A percentile compares a stretch with the other conserved stretches of the same genome.
These are phyloP conservation scores for Dipus sagitta DNA, from an alignment of 2,797 vertebrate species.

Conservation along the genomic window DNA sequence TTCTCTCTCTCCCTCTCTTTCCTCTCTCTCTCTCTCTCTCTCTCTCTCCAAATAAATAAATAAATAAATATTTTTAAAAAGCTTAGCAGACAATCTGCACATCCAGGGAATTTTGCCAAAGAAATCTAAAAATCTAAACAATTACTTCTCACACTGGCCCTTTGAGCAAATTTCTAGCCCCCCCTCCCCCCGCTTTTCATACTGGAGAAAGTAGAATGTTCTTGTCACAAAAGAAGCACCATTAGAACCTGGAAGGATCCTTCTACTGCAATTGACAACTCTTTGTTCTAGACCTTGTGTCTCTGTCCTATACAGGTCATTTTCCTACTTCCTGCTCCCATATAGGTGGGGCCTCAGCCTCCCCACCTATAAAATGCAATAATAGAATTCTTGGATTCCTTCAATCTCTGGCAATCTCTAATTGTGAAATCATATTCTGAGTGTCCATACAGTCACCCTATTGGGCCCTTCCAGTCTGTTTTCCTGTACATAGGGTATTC, in stretches of 20 bases:
- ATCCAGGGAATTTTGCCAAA: conserved; percentile 65
- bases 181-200: conserved; percentile 23
- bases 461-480: conserved; percentile 3
- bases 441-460: background rate
- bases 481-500: conserved; percentile 24
- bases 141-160: conserved; percentile 38
- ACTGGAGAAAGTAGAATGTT: conserved; percentile 65
- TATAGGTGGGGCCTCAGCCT: conserved; percentile 42
- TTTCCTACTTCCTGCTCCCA: background rate
- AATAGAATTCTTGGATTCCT: background rate
- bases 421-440: conserved; percentile 48
- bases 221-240: conserved; percentile 30
- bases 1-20: no score
- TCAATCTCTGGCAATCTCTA: background rate
- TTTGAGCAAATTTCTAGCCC: conserved; percentile 48
- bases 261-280: conserved; percentile 38
- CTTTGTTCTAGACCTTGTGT: conserved; percentile 23
- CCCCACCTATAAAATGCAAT: conserved; percentile 50
- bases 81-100: conserved; percentile 66
- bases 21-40: no score
- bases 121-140: conserved; percentile 75
- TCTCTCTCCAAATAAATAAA: no score
- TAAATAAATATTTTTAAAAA: conserved; percentile 7
- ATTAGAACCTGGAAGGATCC: conserved; percentile 34
- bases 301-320: conserved; percentile 36